A percentile compares a stretch with the other conserved stretches of the same genome.
Evolutionary conservation across 2,888 invertebrate genomes (phyloP).

Genomic region (Tanytarsus gracilentus): DNA sequence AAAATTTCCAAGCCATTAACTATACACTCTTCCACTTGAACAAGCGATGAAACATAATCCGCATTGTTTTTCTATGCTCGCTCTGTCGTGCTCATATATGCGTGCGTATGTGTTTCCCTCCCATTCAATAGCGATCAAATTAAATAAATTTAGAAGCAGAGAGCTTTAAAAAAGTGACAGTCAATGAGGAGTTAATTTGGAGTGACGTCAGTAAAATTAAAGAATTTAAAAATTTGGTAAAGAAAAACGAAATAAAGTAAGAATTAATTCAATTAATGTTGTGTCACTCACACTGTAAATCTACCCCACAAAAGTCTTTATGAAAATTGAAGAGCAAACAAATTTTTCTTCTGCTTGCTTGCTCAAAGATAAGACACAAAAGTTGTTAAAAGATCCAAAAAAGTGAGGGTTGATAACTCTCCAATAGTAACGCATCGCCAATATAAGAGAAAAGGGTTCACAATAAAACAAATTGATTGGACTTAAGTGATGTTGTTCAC

Average conservation of each 20-base stretch:
- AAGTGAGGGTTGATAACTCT: too few species aligned
- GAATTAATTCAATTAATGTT: too few species aligned
- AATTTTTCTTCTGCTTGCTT: too few species aligned
- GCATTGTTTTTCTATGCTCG: slow-evolving; percentile 10
- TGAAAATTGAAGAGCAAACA: too few species aligned
- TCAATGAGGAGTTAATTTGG: too few species aligned
- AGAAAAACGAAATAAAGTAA: background rate
- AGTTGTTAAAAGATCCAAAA: too few species aligned
- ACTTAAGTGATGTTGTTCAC: slow-evolving; percentile 1
- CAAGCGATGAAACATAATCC: slow-evolving; percentile 22
- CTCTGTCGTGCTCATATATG: background rate
- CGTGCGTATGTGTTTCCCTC: background rate
- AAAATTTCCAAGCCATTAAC: slow-evolving; percentile 26
- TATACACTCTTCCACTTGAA: slow-evolving; percentile 22
- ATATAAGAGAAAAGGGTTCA: slow-evolving; percentile 24
- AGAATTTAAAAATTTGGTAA: background rate
- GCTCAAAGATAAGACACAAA: too few species aligned
- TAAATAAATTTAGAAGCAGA: slow-evolving; percentile 20
- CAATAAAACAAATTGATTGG: slow-evolving; percentile 24
- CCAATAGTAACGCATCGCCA: too few species aligned
- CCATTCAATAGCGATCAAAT: slow-evolving; percentile 8
- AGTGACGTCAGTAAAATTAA: background rate
- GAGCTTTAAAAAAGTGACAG: background rate
- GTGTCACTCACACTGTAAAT: too few species aligned
- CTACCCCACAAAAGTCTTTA: too few species aligned